Evolutionary conservation across 2,888 invertebrate species (phyloP), one percentile per base, ranked within the genome.

Genomic region (Coelinius sp.): DNA sequence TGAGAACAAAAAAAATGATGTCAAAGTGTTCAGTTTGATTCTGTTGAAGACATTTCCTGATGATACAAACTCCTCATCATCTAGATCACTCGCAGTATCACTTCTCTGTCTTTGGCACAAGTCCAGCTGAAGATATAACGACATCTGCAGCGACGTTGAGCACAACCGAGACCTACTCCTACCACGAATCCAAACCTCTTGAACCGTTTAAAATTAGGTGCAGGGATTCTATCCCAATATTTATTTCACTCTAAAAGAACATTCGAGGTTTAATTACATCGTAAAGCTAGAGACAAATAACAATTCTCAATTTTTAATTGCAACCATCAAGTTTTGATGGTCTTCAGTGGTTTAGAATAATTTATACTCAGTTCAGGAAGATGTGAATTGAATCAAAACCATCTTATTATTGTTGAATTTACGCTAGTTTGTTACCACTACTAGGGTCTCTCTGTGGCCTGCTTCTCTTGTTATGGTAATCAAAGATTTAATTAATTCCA

Each of bases 121-220:
- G 59, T 74, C 78, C 78, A 78, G 68, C 53, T 14, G 67, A 59
- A 71, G 75, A 78, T 76, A 74, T 49, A 25, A 25, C 75, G 77
- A 76, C 63, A 73, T 77, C 78, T 78, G 78, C 78, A 77, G 73
- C 71, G 78, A 78, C 77, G 74, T 78, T 76, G 74, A 78, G 78
- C 49, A 71, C 67, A 71, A 69, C n/a, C 73, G 69, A 59, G 59
- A 73, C 67, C n/a, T 63, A 64, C n/a, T 52, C 22, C 59, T 24
- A 46, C 62, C 25, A 46, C 31, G 22, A 35, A 46, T 46, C 41
- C 24, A 20, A 22, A 31, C 68, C 56, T 17, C 68, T 72, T 56
- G 68, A 52, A 31, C n/a, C 25, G 35, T 31, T 27, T 24, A 31
- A 67, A 67, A 67, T 67, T 67, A 67, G 24, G 7, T 41, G 38